Base-by-base conservation (phyloP, 2,113 vertebrate genomes). In the Neofelis nebulosa region DNA sequence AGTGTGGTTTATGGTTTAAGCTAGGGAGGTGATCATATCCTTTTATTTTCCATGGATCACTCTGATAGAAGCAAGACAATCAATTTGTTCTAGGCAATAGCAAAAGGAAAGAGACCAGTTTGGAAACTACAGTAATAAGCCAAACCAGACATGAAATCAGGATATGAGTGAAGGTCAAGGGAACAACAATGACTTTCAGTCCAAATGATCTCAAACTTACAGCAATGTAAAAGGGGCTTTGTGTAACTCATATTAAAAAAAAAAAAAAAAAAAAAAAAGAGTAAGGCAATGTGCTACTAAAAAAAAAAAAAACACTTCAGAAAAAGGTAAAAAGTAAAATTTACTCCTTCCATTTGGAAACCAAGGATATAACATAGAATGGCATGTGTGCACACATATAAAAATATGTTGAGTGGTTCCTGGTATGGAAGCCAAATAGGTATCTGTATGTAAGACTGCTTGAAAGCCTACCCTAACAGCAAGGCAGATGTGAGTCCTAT, bases 161-260 rank as follows among this genome's bases (percentile, higher is more conserved):
- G 36, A 48, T 27, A 12, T 66, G 27, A 73, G n/a, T 38, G 2
- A 31, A 85, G n/a, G 16, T 48, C 7, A 21, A 18, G 2, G 5
- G 29, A 7, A 0, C 16, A 81, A 50, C 4, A 36, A 38, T 5
- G 36, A 45, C 21, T 69, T 69, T 50, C n/a, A 63, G 57, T 12
- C 48, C 23, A 38, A 81, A 84, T 79, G 13, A 68, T 52, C 93
- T 93, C 65, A 93, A 84, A 66, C n/a, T 21, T 15, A 79, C 7
- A 12, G 4, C 55, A 63, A 15, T 41, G 15, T 9, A 41, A 33
- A 80, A 79, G 15, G 38, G 27, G 10, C 29, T 57, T 9, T 3
- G 1, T 29, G 25, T 0, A n/a, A 78, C 18, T 19, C 19, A 19
- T 29, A 36, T 68, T 19, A 19, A 76, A 86, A 79, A 87, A 31